These are phyloP conservation scores for Spinus olivaceus DNA, from an alignment of 2,797 vertebrate genomes.

Conservation along the genomic window DNA sequence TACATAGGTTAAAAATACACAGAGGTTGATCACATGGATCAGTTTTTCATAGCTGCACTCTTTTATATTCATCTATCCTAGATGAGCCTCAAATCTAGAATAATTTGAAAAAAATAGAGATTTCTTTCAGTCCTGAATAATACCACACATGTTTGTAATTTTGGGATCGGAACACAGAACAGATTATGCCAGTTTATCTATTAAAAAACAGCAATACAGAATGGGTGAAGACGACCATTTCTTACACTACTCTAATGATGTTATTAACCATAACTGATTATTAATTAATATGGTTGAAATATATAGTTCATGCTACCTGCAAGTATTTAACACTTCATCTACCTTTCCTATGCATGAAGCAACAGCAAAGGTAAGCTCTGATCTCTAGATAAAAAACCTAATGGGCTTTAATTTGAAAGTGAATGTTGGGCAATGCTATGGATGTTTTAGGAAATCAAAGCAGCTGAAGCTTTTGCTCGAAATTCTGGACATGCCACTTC, in stretches of 20 bases:
- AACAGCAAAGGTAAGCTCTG: background rate
- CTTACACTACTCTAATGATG: background rate
- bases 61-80: background rate
- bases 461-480: background rate
- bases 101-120: background rate
- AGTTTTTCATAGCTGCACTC: background rate
- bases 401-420: background rate
- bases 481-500: background rate
- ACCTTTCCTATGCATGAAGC: background rate
- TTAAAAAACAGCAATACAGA: background rate
- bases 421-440: background rate
- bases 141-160: background rate
- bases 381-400: background rate
- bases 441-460: background rate
- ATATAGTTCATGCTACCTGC: background rate
- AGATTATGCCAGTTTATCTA: background rate
- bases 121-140: background rate
- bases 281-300: background rate
- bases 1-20: background rate
- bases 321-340: background rate
- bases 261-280: background rate
- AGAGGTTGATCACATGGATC: background rate
- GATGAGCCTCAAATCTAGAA: background rate
- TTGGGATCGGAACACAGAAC: background rate
- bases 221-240: background rate